Evolutionary conservation across 2,888 invertebrate species (phyloP), one percentile per base, ranked within the genome.

Genomic region (Monoplex corrugatus): DNA sequence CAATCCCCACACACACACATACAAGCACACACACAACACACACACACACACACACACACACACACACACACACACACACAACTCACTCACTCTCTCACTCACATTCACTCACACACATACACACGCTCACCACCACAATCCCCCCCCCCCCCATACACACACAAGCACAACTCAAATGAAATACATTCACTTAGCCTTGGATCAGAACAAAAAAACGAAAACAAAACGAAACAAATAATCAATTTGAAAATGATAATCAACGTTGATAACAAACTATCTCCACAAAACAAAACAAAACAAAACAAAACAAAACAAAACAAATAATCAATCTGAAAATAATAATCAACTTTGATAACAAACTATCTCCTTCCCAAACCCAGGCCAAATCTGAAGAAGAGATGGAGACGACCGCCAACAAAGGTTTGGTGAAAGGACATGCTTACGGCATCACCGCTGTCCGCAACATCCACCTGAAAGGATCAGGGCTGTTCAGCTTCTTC

Each of bases 401-500:
- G 95, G 97, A 97, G 93, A 96, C 96, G 72, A 93, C 96, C 16
- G 96, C 97, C 63, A 96, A 96, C 80, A 95, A 96, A 80, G 97
- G 97, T 2, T 95, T 97, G 85, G 96, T 97, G 16, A 84, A 84
- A 57, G 84, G 84, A 1, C 84, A 84, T 57, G 84, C 84, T 35
- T 84, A 84, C 28, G 84, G 84, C 84, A 96, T 97, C 86, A 97
- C 97, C 1, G 97, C 96, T n/a, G 96, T 97, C 10, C 96, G 96
- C 91, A 96, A 96, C 90, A 95, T 96, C 44, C 91, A 92, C 84
- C 93, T 96, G 87, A 95, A 95, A 82, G 95, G 95, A n/a, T 94
- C 95, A 16, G 95, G 95, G 16, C 91, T 96, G 38, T 95, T 96
- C 90, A 95, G 94, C 91, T 92, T 95, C 92, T 95, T 95, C 94